Percentiles rank a stretch among this genome's conserved stretches.
Evolutionary conservation across 2,797 vertebrate species (phyloP).

Genomic region (Muscicapa striata): DNA sequence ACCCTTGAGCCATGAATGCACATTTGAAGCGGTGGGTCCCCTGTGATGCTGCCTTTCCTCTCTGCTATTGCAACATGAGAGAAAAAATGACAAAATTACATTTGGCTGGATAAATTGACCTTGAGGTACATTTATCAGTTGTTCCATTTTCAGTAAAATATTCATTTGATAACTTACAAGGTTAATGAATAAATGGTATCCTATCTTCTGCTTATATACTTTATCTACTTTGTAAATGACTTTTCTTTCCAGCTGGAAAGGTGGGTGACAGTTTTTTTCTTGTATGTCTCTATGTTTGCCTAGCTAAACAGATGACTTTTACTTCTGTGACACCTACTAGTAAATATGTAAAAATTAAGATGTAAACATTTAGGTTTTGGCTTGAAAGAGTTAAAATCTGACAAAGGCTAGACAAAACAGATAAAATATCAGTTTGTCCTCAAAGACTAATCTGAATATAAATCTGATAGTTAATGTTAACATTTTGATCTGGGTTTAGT

Average conservation of each 20-base stretch:
- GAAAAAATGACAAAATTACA: not conserved
- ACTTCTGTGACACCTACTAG: not conserved
- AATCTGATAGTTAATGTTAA: not conserved
- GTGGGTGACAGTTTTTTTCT: not conserved
- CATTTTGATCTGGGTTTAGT: not conserved
- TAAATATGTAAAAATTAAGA: not conserved
- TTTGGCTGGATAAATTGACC: not conserved
- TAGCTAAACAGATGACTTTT: not conserved
- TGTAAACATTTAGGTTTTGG: not conserved
- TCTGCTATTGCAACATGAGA: not conserved
- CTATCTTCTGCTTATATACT: not conserved
- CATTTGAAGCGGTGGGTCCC: not conserved
- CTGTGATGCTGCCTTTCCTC: not conserved
- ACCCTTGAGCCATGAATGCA: accelerated
- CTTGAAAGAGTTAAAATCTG: not conserved
- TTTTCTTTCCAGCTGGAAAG: not conserved
- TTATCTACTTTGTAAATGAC: not conserved
- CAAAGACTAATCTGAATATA: not conserved
- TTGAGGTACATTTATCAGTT: not conserved
- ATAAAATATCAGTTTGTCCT: not conserved
- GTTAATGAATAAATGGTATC: not conserved
- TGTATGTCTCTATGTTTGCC: not conserved
- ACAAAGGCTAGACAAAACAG: not conserved
- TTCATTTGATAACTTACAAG: not conserved
- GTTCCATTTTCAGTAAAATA: not conserved